A percentile compares a stretch with the other conserved stretches of the same genome.
Evolutionary conservation across 2,113 vertebrate genomes (phyloP).

Genomic region (Trichomycterus rosablanca): DNA sequence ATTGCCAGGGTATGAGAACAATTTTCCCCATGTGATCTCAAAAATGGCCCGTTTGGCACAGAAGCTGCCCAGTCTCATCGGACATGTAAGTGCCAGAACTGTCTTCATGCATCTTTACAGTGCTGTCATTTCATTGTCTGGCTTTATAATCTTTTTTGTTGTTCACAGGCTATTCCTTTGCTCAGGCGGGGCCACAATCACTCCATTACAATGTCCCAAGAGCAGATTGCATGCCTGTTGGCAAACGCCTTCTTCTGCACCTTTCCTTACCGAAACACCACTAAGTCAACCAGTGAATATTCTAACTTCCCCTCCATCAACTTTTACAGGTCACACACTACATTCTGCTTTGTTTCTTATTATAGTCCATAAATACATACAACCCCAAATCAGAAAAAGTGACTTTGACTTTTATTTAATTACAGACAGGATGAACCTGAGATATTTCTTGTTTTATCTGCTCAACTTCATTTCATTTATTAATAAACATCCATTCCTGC

Average conservation of each 20-base stretch:
- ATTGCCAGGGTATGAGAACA: not conserved
- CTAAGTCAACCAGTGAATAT: conserved; percentile 44
- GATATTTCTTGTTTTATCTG: too few relatives aligned
- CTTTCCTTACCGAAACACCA: conserved; percentile 62
- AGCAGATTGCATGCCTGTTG: conserved; percentile 63
- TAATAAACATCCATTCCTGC: too few relatives aligned
- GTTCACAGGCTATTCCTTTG: conserved; percentile 58
- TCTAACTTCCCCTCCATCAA: conserved; percentile 62
- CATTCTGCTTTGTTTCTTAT: not conserved
- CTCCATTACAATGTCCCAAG: conserved; percentile 58
- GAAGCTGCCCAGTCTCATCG: conserved; percentile 30
- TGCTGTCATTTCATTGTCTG: too few relatives aligned
- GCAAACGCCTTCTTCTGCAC: conserved; percentile 73
- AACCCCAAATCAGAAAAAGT: too few relatives aligned
- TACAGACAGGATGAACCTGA: too few relatives aligned
- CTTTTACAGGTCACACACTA: conserved; percentile 62
- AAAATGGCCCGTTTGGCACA: conserved; percentile 61
- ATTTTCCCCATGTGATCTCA: not conserved
- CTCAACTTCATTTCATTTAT: too few relatives aligned
- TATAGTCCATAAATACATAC: too few relatives aligned
- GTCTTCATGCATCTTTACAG: not conserved
- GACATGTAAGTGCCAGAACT: conserved; percentile 47
- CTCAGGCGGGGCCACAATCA: conserved; percentile 37
- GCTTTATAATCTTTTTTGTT: too few relatives aligned
- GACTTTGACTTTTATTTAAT: too few relatives aligned